phyloP scores from a whole-genome alignment of 1,140 invertebrate species.

The Lepidostoma basale region DNA sequence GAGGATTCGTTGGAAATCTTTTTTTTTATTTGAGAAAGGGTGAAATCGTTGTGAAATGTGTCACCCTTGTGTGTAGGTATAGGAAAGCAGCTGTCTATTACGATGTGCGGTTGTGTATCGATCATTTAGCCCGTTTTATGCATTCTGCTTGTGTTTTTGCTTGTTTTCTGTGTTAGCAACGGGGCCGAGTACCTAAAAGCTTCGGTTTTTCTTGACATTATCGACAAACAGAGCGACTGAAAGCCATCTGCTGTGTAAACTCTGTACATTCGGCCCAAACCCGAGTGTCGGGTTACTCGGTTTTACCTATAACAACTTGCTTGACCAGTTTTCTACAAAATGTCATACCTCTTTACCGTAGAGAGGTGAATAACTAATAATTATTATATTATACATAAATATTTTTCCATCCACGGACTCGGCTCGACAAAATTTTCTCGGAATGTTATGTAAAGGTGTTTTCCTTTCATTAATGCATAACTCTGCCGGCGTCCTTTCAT shows the following conservation, averaged over 20 bases:
- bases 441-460: too few relatives aligned
- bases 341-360: slow-evolving; percentile 12
- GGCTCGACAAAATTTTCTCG: too few relatives aligned
- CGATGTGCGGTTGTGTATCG: slow-evolving; percentile 3
- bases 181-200: not conserved
- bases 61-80: slow-evolving; percentile 16
- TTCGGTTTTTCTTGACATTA: not conserved
- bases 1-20: not conserved
- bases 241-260: not conserved
- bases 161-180: slow-evolving; percentile 8
- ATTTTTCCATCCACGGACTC: too few relatives aligned
- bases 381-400: too few relatives aligned
- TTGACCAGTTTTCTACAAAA: slow-evolving; percentile 27
- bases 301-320: not conserved
- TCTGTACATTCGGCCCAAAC: not conserved
- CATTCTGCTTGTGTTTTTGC: slow-evolving; percentile 1
- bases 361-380: not conserved
- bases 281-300: not conserved
- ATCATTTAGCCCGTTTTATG: slow-evolving; percentile 12
- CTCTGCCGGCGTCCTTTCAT: too few relatives aligned
- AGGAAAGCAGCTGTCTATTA: slow-evolving; percentile 18
- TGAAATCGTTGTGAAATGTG: not conserved
- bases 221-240: not conserved
- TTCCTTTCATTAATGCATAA: too few relatives aligned
- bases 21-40: slow-evolving; percentile 1